These are phyloP conservation scores for Hofmannophila pseudospretella DNA, from an alignment of 2,888 invertebrate species.

Conservation along the genomic window DNA sequence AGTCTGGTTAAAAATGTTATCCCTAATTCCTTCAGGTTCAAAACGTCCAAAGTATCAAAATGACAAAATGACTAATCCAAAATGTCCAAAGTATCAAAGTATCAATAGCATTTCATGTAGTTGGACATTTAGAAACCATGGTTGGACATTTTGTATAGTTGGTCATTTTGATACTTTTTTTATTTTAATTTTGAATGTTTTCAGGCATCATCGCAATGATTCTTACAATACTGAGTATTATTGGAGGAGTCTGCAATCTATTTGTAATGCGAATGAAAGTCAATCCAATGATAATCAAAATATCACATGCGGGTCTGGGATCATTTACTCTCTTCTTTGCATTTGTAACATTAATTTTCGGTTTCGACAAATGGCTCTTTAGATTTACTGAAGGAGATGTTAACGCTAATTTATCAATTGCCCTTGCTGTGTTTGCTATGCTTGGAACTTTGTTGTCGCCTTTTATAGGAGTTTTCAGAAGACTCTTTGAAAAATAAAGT, in stretches of 20 bases:
- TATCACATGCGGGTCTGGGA: slow-evolving; percentile 31
- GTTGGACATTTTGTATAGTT: too few species aligned
- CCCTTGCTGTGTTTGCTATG: slow-evolving; percentile 33
- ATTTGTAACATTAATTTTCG: slow-evolving; percentile 34
- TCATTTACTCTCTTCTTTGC: slow-evolving; percentile 34
- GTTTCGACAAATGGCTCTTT: slow-evolving; percentile 22
- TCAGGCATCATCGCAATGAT: slow-evolving; percentile 47
- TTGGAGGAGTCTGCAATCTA: slow-evolving; percentile 40
- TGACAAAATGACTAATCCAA: too few species aligned
- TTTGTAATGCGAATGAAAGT: slow-evolving; percentile 17
- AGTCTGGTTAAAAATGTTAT: too few species aligned
- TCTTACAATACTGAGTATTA: slow-evolving; percentile 35
- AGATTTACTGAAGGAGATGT: slow-evolving; percentile 15
- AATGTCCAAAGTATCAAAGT: too few species aligned
- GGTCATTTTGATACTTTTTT: too few species aligned
- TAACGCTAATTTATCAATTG: slow-evolving; percentile 32
- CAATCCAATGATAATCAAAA: slow-evolving; percentile 18
- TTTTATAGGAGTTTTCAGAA: background rate
- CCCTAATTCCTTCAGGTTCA: too few species aligned
- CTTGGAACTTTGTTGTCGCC: slow-evolving; percentile 30
- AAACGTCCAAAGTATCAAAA: too few species aligned
- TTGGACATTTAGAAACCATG: too few species aligned
- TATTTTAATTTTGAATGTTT: slow-evolving; percentile 22
- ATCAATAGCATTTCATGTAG: too few species aligned
- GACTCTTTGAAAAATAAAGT: background rate